Evolutionary conservation across 2,113 vertebrate species (phyloP).

Genomic region (Brachypteracias leptosomus): DNA sequence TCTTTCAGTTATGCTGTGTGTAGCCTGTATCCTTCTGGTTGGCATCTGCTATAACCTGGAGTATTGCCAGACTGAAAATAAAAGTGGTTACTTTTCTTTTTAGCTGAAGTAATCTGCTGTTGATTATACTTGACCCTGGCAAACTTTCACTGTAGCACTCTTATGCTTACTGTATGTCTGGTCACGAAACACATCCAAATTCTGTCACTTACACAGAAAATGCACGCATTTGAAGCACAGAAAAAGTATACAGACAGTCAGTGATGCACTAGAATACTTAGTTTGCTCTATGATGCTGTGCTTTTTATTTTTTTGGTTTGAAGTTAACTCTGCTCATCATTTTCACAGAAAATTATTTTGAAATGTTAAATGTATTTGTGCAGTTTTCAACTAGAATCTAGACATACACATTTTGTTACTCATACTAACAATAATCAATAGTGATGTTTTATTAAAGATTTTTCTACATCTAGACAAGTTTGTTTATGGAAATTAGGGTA

Average conservation of each 20-base stretch:
- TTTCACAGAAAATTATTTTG: background rate
- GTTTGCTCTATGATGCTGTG: background rate
- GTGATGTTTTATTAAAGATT: background rate
- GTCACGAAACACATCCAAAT: background rate
- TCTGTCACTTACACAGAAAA: background rate
- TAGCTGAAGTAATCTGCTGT: constrained; percentile 1
- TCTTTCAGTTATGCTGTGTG: background rate
- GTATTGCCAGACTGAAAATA: background rate
- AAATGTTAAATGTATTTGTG: background rate
- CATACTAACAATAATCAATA: background rate
- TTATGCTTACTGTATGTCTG: background rate
- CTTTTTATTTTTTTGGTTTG: background rate
- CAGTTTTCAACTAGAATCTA: background rate
- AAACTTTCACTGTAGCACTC: background rate
- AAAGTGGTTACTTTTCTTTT: background rate
- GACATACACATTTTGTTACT: background rate
- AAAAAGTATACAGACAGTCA: background rate
- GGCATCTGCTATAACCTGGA: constrained; percentile 23
- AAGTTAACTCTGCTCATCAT: background rate
- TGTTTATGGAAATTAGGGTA: background rate
- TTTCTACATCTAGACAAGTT: background rate
- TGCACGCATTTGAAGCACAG: background rate
- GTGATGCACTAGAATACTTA: background rate
- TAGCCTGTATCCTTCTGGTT: background rate
- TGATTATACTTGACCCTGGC: background rate